Evolutionary conservation across 2,113 vertebrate species (phyloP).

Genomic region (Chiloscyllium plagiosum): DNA sequence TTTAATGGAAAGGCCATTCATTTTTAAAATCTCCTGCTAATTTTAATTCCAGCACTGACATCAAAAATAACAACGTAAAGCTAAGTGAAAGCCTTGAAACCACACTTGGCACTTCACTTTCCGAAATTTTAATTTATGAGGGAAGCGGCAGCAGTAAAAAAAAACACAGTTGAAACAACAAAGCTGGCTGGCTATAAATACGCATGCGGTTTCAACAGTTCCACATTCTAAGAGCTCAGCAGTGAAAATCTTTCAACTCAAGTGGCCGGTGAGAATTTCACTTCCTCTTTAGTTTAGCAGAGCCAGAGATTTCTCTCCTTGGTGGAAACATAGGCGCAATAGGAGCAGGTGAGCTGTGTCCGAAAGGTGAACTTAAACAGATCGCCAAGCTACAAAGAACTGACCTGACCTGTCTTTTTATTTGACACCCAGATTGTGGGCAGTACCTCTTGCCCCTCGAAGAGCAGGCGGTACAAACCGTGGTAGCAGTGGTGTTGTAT

Average conservation of each 20-base stretch:
- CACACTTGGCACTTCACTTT: conserved; percentile 73
- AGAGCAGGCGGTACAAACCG: neutral
- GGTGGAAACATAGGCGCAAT: neutral
- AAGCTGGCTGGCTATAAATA: conserved; percentile 72
- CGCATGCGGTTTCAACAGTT: conserved; percentile 63
- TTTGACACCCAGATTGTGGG: neutral
- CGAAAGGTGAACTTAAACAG: neutral
- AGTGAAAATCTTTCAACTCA: conserved; percentile 55
- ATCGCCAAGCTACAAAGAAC: neutral
- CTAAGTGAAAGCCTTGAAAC: conserved; percentile 59
- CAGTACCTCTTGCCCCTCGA: neutral
- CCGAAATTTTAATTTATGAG: conserved; percentile 74
- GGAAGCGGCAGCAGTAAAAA: conserved; percentile 69
- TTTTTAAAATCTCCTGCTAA: neutral
- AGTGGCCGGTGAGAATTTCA: conserved; percentile 50
- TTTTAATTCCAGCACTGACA: neutral
- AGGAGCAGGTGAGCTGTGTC: neutral
- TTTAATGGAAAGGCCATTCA: neutral
- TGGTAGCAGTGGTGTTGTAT: neutral
- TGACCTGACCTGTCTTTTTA: neutral
- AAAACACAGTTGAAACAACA: conserved; percentile 60
- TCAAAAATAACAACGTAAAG: conserved; percentile 25
- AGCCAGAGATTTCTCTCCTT: neutral
- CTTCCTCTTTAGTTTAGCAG: conserved; percentile 38
- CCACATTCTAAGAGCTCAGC: conserved; percentile 58